Evolutionary conservation across 2,888 invertebrate species (phyloP).

Genomic region (Drosophila meridiana): DNA sequence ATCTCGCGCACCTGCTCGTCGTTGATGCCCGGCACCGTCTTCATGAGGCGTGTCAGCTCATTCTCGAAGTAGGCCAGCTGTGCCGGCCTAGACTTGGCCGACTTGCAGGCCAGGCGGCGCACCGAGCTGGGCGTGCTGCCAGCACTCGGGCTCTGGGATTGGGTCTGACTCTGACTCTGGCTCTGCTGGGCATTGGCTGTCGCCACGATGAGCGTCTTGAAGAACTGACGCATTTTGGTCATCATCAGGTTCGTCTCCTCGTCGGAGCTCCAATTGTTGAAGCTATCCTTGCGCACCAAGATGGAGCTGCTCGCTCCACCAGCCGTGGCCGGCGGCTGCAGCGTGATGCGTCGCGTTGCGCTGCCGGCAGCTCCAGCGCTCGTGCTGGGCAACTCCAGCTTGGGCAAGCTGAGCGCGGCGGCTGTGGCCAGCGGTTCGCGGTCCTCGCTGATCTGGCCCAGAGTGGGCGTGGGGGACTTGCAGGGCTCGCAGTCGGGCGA

Average conservation of each 20-base stretch:
- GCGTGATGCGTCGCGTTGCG: slow-evolving; percentile 17
- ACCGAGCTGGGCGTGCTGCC: slow-evolving; percentile 60
- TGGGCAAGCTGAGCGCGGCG: slow-evolving; percentile 25
- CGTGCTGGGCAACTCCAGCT: slow-evolving; percentile 55
- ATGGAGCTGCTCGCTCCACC: slow-evolving; percentile 75
- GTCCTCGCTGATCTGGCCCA: slow-evolving; percentile 80
- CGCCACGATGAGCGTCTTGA: slow-evolving; percentile 94
- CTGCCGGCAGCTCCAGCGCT: slow-evolving; percentile 31
- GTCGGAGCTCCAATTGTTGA: slow-evolving; percentile 97
- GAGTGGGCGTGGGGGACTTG: slow-evolving; percentile 72
- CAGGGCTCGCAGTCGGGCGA: slow-evolving; percentile 84
- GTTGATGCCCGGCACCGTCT: slow-evolving; percentile 95
- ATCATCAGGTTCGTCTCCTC: slow-evolving; percentile 98
- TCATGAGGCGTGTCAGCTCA: slow-evolving; percentile 95
- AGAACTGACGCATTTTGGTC: slow-evolving; percentile 96
- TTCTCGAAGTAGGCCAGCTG: slow-evolving; percentile 95
- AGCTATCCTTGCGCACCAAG: slow-evolving; percentile 93
- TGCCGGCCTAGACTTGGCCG: slow-evolving; percentile 89
- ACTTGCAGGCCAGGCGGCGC: slow-evolving; percentile 58
- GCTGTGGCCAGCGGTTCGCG: slow-evolving; percentile 83
- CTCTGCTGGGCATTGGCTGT: slow-evolving; percentile 85
- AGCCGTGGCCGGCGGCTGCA: slow-evolving; percentile 57
- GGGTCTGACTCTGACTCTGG: slow-evolving; percentile 84
- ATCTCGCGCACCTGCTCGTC: slow-evolving; percentile 96
- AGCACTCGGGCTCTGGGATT: slow-evolving; percentile 78